These are phyloP conservation scores for Gorsachius magnificus DNA, from an alignment of 2,797 vertebrate genomes.

Conservation along the genomic window DNA sequence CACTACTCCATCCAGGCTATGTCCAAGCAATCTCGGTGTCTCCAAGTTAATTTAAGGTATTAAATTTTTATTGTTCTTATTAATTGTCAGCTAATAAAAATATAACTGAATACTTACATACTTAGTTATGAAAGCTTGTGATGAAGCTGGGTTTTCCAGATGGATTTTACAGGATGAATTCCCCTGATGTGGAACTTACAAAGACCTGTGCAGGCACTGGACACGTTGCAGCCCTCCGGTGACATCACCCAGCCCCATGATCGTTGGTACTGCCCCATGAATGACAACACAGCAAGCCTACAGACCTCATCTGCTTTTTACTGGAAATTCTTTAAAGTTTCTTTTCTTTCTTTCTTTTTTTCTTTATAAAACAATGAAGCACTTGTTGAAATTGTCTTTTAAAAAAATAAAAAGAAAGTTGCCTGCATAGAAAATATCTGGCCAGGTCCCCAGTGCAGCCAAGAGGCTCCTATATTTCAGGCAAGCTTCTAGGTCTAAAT, in stretches of 20 bases:
- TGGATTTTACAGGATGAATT: not conserved
- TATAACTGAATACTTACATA: not conserved
- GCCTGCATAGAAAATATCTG: not conserved
- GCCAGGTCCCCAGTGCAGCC: not conserved
- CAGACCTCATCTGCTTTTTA: not conserved
- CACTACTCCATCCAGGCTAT: not conserved
- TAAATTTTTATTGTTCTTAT: not conserved
- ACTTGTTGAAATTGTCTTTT: not conserved
- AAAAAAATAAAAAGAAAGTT: not conserved
- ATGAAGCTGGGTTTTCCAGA: not conserved
- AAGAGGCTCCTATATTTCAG: not conserved
- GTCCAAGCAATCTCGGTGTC: not conserved
- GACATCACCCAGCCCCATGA: not conserved
- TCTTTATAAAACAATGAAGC: not conserved
- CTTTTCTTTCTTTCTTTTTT: not conserved
- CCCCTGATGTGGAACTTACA: not conserved
- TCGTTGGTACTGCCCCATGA: not conserved
- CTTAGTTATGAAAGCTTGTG: not conserved
- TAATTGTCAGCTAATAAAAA: not conserved
- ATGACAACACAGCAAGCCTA: not conserved
- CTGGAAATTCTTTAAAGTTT: not conserved
- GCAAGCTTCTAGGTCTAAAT: not conserved
- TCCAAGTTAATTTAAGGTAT: not conserved
- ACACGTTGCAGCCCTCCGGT: not conserved
- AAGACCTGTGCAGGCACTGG: not conserved